Percentiles rank a stretch among this genome's conserved stretches.
phyloP scores from a whole-genome alignment of 2,888 invertebrate genomes.

The Cyclophora punctaria region DNA sequence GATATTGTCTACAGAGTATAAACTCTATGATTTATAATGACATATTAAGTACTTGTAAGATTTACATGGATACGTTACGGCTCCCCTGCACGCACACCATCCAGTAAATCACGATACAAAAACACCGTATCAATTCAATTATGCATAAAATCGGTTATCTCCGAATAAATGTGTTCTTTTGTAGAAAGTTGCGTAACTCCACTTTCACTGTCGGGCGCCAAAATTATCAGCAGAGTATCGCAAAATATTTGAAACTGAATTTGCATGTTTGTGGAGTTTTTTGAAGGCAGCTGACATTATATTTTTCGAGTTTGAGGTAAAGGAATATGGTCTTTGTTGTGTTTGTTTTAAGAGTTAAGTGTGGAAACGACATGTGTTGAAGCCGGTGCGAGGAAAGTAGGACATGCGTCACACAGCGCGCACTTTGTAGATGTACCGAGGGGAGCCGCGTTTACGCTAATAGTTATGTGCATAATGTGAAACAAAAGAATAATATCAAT shows the following conservation, averaged over 20 bases:
- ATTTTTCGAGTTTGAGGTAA: constrained; percentile 18
- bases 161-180: constrained; percentile 27
- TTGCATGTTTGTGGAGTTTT: constrained; percentile 53
- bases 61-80: no score
- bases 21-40: no score
- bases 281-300: constrained; percentile 35
- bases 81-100: not conserved
- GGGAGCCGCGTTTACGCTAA: constrained; percentile 49
- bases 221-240: constrained; percentile 57
- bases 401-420: constrained; percentile 65
- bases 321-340: constrained; percentile 43
- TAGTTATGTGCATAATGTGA: constrained; percentile 23
- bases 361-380: constrained; percentile 51
- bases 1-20: no score
- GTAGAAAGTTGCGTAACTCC: constrained; percentile 72
- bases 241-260: constrained; percentile 52
- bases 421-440: constrained; percentile 60
- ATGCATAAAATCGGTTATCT: constrained; percentile 28
- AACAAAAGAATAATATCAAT: constrained; percentile 14
- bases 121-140: constrained; percentile 18
- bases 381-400: constrained; percentile 65
- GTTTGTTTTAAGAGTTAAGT: constrained; percentile 33
- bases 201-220: constrained; percentile 58
- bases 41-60: no score
- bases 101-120: constrained; percentile 5